Evolutionary conservation across 1,140 invertebrate genomes (phyloP).

Genomic region (Heliconius hewitsoni): DNA sequence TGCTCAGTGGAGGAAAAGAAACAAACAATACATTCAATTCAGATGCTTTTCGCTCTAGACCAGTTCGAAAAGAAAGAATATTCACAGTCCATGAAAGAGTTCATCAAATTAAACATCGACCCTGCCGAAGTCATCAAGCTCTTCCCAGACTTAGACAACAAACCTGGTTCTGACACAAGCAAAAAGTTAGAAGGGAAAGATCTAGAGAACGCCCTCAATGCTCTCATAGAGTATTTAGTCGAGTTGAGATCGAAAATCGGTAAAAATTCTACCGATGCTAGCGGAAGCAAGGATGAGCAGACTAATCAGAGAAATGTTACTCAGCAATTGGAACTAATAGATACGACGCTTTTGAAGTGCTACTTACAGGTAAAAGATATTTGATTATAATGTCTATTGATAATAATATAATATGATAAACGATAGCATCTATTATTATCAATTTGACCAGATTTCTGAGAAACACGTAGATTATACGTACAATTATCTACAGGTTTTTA

Average conservation of each 20-base stretch:
- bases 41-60: conserved; percentile 94
- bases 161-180: conserved; percentile 72
- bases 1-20: conserved; percentile 90
- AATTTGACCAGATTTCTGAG: not conserved
- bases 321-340: conserved; percentile 95
- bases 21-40: conserved; percentile 92
- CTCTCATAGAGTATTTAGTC: conserved; percentile 94
- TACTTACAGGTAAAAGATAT: conserved; percentile 89
- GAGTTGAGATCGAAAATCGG: conserved; percentile 85
- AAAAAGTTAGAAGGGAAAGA: conserved; percentile 88
- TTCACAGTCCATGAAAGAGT: conserved; percentile 94
- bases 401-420: not conserved
- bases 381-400: conserved; percentile 3
- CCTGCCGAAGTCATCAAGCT: conserved; percentile 96
- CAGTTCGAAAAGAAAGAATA: conserved; percentile 94
- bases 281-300: conserved; percentile 62
- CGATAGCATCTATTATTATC: conserved; percentile 4
- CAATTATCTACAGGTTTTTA: not conserved
- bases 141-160: conserved; percentile 94
- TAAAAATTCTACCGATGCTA: conserved; percentile 60
- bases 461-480: not conserved
- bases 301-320: conserved; percentile 70
- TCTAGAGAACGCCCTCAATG: conserved; percentile 92
- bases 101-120: conserved; percentile 93
- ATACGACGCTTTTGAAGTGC: conserved; percentile 97